Percentiles rank a stretch among this genome's conserved stretches.
Evolutionary conservation across 2,888 invertebrate genomes (phyloP).

Genomic region (Pheosia gnoma): DNA sequence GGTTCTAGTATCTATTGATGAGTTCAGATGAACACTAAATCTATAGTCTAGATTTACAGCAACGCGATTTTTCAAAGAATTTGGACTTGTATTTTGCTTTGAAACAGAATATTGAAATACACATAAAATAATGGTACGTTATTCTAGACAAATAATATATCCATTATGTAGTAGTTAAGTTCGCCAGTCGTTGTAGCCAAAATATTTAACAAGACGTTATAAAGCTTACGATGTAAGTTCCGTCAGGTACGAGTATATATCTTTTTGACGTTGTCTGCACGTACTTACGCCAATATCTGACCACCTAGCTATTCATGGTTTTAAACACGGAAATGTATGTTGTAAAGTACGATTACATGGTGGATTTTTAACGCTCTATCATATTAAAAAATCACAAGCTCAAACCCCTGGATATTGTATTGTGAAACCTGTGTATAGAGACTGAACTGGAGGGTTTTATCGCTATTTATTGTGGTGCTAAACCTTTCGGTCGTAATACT

Average conservation of each 20-base stretch:
- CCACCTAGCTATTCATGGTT: neutral
- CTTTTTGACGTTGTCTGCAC: neutral
- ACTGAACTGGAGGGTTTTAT: constrained; percentile 2
- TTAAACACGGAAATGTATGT: neutral
- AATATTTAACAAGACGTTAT: constrained; percentile 1
- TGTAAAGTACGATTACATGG: no score
- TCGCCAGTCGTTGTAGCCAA: neutral
- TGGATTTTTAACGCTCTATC: no score
- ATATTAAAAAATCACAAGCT: no score
- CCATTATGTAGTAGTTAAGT: neutral
- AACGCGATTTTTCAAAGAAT: no score
- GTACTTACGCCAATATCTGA: neutral
- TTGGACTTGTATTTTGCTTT: no score
- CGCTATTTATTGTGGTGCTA: constrained; percentile 1
- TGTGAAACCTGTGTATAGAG: neutral
- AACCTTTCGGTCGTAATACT: neutral
- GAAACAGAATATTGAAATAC: no score
- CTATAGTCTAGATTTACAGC: no score
- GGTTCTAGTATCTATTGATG: no score
- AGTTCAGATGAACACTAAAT: no score
- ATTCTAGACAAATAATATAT: neutral
- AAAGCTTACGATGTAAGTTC: neutral
- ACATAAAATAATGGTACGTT: neutral
- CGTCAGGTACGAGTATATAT: neutral
- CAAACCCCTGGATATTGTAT: neutral